Conservation (phyloP, 1,140 invertebrate species). For the Drosophila lini region DNA sequence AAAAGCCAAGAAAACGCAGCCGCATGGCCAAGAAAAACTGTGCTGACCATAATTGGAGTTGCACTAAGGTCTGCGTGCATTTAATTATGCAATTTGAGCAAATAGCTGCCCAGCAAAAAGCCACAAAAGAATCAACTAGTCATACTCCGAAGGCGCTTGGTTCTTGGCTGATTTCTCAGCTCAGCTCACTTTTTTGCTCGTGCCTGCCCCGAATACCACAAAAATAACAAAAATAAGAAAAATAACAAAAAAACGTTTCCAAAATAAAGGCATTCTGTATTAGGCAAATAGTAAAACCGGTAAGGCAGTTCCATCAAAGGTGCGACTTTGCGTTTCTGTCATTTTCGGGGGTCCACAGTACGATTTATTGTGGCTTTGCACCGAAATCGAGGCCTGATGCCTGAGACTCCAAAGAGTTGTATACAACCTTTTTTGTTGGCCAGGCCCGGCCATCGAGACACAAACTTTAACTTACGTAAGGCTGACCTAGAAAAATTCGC, state of each 20-base stretch:
- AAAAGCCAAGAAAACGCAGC: constrained; percentile 61
- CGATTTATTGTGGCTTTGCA: constrained; percentile 22
- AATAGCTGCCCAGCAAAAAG: constrained; percentile 48
- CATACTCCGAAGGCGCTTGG: constrained; percentile 25
- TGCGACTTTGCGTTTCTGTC: constrained; percentile 16
- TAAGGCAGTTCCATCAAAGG: constrained; percentile 37
- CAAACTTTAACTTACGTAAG: constrained; percentile 21
- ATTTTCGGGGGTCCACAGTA: constrained; percentile 14
- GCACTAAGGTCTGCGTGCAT: constrained; percentile 78
- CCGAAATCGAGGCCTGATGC: constrained; percentile 18
- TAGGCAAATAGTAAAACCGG: constrained; percentile 58
- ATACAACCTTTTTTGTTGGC: constrained; percentile 10
- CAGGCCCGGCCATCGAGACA: background rate
- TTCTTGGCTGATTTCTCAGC: constrained; percentile 55
- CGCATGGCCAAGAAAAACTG: constrained; percentile 62
- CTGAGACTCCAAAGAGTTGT: background rate
- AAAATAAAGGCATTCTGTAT: constrained; percentile 40
- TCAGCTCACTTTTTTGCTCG: constrained; percentile 1
- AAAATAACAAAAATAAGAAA: background rate
- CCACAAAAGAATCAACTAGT: constrained; percentile 18
- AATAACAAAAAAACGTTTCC: constrained; percentile 10
- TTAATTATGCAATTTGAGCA: constrained; percentile 82
- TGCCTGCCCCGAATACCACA: constrained; percentile 52
- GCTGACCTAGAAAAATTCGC: constrained; percentile 44
- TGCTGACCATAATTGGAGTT: constrained; percentile 75